Evolutionary conservation across 2,888 invertebrate species (phyloP), one percentile per base, ranked within the genome.

Genomic region (Bellardia bayeri): DNA sequence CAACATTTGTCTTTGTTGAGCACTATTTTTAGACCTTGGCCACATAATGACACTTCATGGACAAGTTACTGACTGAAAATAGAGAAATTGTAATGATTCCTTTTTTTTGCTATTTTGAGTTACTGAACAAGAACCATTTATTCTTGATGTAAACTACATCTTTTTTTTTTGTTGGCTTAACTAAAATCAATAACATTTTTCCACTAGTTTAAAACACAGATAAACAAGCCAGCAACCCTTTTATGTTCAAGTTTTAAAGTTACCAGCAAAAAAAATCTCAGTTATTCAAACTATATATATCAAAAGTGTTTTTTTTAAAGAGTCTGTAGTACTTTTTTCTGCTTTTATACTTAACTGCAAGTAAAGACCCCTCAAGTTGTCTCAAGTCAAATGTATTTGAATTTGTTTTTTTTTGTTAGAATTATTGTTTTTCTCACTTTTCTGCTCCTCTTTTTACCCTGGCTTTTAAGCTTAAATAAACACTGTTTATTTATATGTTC

Each of bases 41-140:
- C 90, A 85, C 89, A 90, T 89, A 89, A 89, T 90, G 88, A 89
- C 89, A 88, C 84, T 88, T 86, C 82, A 89, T 88, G 89, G 90
- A 89, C 89, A 89, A 89, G 84, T 83, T 87, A 82, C 82, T 89
- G 89, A 88, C 82, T 79, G 78, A 68, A 72, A 69, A 63, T 33
- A 40, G 82, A 87, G 79, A 82, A 79, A 87, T 75, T 87, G 85
- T 79, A 79, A 58, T 23, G 78, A 63, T 79, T 76, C 40, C 45
- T 66, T 13, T 33, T 80, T 40, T 76, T 64, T 37, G 45, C 30
- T 11, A 33, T 58, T n/a, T 45, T 45, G 11, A 13, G 8, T 61
- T 51, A 23, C 56, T 54, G 23, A 45, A 68, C 58, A 61, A 74
- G 40, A 72, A 72, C 71, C 5, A 23, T 45, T 54, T 56, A 14